Evolutionary conservation across 2,888 invertebrate species (phyloP), one percentile per base, ranked within the genome.

Genomic region (Byasa hedistus): DNA sequence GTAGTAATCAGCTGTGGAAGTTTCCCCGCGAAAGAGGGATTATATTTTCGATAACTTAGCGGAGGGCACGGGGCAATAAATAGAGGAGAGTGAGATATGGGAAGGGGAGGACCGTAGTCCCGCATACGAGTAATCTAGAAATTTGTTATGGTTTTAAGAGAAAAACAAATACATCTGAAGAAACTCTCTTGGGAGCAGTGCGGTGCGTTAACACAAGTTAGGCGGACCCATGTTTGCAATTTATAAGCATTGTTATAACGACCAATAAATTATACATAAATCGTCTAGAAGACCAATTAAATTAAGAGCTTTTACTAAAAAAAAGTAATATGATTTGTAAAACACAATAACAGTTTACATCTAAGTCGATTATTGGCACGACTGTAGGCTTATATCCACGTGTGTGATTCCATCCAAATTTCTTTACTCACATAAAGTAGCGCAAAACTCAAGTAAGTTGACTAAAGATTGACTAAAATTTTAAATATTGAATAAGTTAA

Each of bases 41-140:
- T 90, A 90, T 89, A 87, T 89, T 91, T 89, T 90, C 89, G 86
- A 91, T 89, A 91, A 88, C 86, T 89, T 86, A 81, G 84, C 85
- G 79, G 81, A 82, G 91, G 91, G 89, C 84, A 79, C 80, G 76
- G 74, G 72, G 86, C 87, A 89, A 90, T 91, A 91, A 89, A 89
- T 88, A 89, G 80, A 83, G 83, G 79, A 85, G 79, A 81, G 80
- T 81, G 76, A 83, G 83, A 84, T 79, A 78, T 79, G 77, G 12
- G 39, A 79, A 81, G 79, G 81, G 77, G 78, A 75, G 76, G 72
- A 74, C 48, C 63, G 55, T 19, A 15, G 72, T 75, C 75, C 78
- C 76, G 75, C 73, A 76, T 79, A 79, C 79, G 76, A 83, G 85
- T 88, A 86, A 89, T 91, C 86, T 86, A 85, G 85, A 82, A 89